Evolutionary conservation across 2,888 invertebrate species (phyloP).

Genomic region (Germaria angustata): DNA sequence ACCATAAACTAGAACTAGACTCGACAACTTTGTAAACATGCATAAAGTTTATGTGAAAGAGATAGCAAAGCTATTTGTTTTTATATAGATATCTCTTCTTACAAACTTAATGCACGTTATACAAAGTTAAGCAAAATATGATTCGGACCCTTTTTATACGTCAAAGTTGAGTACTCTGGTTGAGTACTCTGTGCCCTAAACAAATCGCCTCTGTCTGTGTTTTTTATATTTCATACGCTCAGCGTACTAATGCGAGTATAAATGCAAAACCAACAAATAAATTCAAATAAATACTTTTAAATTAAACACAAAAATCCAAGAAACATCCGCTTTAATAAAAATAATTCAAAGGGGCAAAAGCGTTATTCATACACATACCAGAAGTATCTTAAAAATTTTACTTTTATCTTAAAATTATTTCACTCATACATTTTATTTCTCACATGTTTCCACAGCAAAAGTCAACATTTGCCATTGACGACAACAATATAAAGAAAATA

Average conservation of each 20-base stretch:
- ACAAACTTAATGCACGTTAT: too few species aligned
- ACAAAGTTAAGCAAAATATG: too few species aligned
- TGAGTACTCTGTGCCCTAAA: too few species aligned
- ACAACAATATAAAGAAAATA: too few species aligned
- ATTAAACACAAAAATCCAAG: slow-evolving; percentile 57
- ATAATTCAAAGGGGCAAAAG: neutral
- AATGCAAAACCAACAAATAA: slow-evolving; percentile 45
- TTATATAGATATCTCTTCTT: too few species aligned
- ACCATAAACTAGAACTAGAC: too few species aligned
- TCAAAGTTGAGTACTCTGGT: too few species aligned
- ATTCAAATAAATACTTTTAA: slow-evolving; percentile 62
- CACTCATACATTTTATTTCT: slow-evolving; percentile 26
- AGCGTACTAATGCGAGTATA: neutral
- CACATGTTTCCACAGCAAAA: slow-evolving; percentile 40
- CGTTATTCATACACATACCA: neutral
- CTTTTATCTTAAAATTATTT: slow-evolving; percentile 24
- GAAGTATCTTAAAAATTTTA: slow-evolving; percentile 17
- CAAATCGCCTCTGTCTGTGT: neutral
- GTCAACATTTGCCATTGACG: slow-evolving; percentile 40
- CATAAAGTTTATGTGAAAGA: too few species aligned
- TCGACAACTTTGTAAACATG: too few species aligned
- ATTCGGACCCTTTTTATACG: too few species aligned
- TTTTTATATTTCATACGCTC: neutral
- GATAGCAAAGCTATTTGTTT: too few species aligned
- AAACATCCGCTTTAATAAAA: slow-evolving; percentile 51